Evolutionary conservation across 1,140 invertebrate species (phyloP).

Genomic region (Trinorchestia longiramus): DNA sequence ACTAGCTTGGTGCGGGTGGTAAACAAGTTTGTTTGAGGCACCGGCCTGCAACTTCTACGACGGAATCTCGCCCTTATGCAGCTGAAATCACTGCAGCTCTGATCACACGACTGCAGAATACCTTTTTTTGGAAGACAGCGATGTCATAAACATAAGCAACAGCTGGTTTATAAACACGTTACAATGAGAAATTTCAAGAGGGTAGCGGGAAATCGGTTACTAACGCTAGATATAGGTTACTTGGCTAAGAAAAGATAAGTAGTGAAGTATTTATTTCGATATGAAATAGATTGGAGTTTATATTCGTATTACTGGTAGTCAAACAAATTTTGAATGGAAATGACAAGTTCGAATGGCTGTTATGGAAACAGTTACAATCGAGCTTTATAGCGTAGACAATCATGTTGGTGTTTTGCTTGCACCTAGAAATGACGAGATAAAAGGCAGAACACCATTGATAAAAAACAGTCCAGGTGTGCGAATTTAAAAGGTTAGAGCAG

Average conservation of each 20-base stretch:
- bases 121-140: background rate
- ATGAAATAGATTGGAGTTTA: no score
- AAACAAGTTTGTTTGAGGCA: background rate
- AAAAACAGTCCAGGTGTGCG: background rate
- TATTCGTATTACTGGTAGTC: background rate
- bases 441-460: background rate
- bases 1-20: background rate
- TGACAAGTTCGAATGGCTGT: background rate
- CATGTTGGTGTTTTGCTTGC: background rate
- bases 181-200: background rate
- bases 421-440: background rate
- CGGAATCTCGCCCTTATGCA: background rate
- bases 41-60: background rate
- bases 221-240: background rate
- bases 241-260: no score
- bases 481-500: background rate
- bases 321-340: background rate
- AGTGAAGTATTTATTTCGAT: no score
- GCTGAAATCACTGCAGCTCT: background rate
- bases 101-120: background rate
- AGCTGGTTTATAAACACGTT: background rate
- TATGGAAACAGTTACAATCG: background rate
- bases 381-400: no score
- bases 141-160: no score
- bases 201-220: background rate